These are phyloP conservation scores for Chamaetylas fuelleborni DNA, from an alignment of 2,113 vertebrate genomes.

Conservation along the genomic window DNA sequence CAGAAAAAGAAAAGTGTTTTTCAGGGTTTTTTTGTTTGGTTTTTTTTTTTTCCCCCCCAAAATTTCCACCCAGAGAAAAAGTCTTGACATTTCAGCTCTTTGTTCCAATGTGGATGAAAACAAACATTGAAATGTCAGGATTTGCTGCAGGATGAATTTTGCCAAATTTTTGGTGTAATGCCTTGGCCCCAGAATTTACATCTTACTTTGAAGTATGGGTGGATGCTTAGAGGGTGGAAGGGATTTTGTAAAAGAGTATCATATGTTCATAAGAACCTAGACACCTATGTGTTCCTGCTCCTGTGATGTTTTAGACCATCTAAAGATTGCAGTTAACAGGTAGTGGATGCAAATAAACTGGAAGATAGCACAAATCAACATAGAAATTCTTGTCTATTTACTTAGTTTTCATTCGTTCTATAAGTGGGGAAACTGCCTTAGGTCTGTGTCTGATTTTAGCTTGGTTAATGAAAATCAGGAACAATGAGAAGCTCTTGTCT, in stretches of 20 bases:
- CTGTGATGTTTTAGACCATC: background rate
- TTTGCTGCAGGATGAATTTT: slow-evolving; percentile 41
- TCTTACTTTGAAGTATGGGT: slow-evolving; percentile 17
- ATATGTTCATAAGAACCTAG: background rate
- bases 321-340: background rate
- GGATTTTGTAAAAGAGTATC: background rate
- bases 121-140: slow-evolving; percentile 57
- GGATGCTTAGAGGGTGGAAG: background rate
- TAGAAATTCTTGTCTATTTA: background rate
- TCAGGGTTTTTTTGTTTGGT: background rate
- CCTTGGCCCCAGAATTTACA: slow-evolving; percentile 1
- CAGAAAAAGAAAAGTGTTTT: background rate
- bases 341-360: background rate
- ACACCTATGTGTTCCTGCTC: background rate
- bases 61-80: slow-evolving; percentile 43
- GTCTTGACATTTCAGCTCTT: slow-evolving; percentile 48
- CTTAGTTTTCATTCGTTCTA: background rate
- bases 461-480: background rate
- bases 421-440: background rate
- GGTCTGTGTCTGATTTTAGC: background rate
- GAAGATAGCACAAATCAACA: background rate
- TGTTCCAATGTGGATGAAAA: slow-evolving; percentile 35
- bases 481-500: background rate
- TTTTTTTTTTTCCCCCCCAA: background rate
- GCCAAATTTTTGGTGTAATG: slow-evolving; percentile 6